phyloP scores from a whole-genome alignment of 1,140 invertebrate species.

The Chrysoperla carnea region DNA sequence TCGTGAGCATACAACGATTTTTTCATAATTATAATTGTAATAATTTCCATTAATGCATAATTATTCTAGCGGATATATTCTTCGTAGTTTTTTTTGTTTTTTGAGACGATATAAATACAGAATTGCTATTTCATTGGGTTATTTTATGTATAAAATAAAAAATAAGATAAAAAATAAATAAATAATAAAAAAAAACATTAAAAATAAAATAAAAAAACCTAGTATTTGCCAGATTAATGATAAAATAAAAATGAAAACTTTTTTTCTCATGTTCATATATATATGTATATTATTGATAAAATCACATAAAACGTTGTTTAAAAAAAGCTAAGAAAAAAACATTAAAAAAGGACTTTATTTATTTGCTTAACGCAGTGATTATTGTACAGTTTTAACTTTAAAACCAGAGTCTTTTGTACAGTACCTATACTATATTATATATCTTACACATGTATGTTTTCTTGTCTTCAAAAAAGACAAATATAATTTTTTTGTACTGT shows the following conservation, averaged over 20 bases:
- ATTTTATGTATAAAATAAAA: conserved; percentile 6
- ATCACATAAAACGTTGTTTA: no score
- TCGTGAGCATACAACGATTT: not conserved
- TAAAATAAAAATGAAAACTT: not conserved
- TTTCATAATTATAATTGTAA: not conserved
- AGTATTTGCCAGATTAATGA: no score
- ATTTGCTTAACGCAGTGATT: conserved; percentile 20
- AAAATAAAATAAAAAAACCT: no score
- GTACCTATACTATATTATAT: conserved; percentile 9
- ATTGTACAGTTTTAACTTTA: conserved; percentile 19
- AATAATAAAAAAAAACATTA: not conserved
- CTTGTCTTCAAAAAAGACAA: conserved; percentile 10
- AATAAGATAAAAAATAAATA: no score
- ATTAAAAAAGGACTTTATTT: conserved; percentile 18
- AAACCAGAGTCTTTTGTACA: conserved; percentile 18
- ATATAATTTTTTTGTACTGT: conserved; percentile 25
- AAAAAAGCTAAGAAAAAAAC: no score
- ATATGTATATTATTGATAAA: conserved; percentile 14
- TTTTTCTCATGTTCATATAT: conserved; percentile 7
- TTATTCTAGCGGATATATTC: not conserved
- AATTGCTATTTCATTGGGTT: conserved; percentile 1
- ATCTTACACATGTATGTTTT: conserved; percentile 15
- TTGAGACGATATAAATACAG: not conserved
- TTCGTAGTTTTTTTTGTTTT: no score
- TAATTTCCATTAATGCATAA: not conserved